Evolutionary conservation across 2,113 vertebrate genomes (phyloP), one percentile per base, ranked within the genome.

Genomic region (Pluvianellus socialis): DNA sequence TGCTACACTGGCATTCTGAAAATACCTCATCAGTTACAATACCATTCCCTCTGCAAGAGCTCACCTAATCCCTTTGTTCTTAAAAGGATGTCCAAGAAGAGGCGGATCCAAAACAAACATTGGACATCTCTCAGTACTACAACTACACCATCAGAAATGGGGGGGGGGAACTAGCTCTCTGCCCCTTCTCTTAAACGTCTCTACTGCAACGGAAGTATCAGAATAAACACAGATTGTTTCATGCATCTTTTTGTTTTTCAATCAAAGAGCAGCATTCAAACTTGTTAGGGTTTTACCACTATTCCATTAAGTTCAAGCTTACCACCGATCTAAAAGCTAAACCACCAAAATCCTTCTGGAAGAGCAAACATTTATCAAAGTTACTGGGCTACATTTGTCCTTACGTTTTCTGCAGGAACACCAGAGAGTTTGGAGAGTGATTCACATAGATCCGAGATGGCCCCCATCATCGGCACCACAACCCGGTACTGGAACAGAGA

Each of bases 401-500:
- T 99, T 96, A 99, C 99, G 10, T 99, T 99, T 97, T 99, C 99
- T 68, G 98, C 98, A 96, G 98, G 97, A 90, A 99, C 95, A 94
- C 98, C 99, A 86, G 99, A 99, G 72, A 99, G 98, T 96, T 96
- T 98, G 94, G 98, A 99, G 96, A 99, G 98, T 5, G 99, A 98
- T 90, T 98, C 98, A 84, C 99, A 99, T 75, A 99, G 97, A 96
- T 99, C 99, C 7, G 98, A 98, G 95, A 99, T 98, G 30, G 98
- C 96, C 22, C 99, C 99, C 98, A 99, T 98, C 98, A 99, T 98
- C 4, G 99, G 99, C 93, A 99, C 99, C 82, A 99, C 98, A 71
- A 99, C 97, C 26, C 99, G 98, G 95, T 98, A 99, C 99, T 99
- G 94, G 81, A 96, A 88, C 92, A 96, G 93, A 83, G 87, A 94